Evolutionary conservation across 2,113 vertebrate species (phyloP), one percentile per base, ranked within the genome.

Genomic region (Paralichthys olivaceus): DNA sequence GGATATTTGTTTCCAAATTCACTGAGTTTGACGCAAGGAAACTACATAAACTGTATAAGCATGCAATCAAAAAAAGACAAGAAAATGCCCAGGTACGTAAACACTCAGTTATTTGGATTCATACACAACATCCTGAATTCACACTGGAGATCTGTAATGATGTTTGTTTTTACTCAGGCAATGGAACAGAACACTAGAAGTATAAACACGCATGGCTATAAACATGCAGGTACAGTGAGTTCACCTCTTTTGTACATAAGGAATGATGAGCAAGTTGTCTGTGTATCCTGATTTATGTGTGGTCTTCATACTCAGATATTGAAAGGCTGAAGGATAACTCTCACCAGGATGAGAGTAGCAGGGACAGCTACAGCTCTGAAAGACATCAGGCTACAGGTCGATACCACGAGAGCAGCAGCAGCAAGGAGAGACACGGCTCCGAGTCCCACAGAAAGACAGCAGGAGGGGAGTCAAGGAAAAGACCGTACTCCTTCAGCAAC

Each of bases 1-100:
- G 98, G 98, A 99, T 99, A 91, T 99, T 99, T 93, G 98, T 99
- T 56, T 99, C 98, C 25, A 99, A 99, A 84, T 99, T 99, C 92
- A 99, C 98, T 1, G 98, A 99, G 90, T 99, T 99, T 91, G 98
- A 99, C 89, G 98, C 98, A 78, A 96, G 98, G 86, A 99, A 99
- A 67, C 87, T 99, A 72, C 98, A 99, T 88, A 99, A 99, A 63
- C 89, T 99, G 11, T 99, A 99, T 88, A 99, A 99, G 70, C 98
- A 99, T 78, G 98, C 98, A 69, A 98, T 99, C 92, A 99, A 99
- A 94, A 99, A 99, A 89, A 94, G 98, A 9, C 97, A 98, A 47
- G 97, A 99, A 84, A 97, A 90, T 1, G 90, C 94, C 84, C 97
- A 97, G 96, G 98, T 99, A 94, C 69, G 55, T 2, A n/a, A 9